Evolutionary conservation across 2,888 invertebrate genomes (phyloP).

Genomic region (Drosophila cracens): DNA sequence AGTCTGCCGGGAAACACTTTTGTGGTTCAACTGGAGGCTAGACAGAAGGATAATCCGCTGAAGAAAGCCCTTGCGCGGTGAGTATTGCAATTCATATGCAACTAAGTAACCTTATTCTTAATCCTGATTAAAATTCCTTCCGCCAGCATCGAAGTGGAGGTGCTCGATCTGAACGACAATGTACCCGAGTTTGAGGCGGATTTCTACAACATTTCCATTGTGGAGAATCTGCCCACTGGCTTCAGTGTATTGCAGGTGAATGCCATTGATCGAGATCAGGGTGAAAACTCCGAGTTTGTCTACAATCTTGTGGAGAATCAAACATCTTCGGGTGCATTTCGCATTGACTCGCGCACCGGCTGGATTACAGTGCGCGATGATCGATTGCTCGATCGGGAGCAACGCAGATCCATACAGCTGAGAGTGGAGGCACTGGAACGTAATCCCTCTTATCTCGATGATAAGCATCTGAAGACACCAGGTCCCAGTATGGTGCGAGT

Average conservation of each 20-base stretch:
- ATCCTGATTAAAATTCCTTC: not conserved
- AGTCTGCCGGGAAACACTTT: conserved; percentile 90
- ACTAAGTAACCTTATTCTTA: not conserved
- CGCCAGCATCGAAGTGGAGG: conserved; percentile 79
- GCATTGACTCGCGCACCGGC: conserved; percentile 91
- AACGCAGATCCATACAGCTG: conserved; percentile 89
- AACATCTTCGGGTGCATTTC: conserved; percentile 90
- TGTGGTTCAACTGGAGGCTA: conserved; percentile 91
- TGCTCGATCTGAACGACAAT: conserved; percentile 89
- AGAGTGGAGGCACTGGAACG: conserved; percentile 93
- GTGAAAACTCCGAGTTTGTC: conserved; percentile 93
- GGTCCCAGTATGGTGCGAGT: conserved; percentile 88
- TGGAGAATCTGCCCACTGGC: conserved; percentile 95
- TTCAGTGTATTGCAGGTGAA: conserved; percentile 87
- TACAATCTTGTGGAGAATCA: conserved; percentile 89
- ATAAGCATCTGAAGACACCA: conserved; percentile 74
- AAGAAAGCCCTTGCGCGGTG: conserved; percentile 89
- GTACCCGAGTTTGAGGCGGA: conserved; percentile 95
- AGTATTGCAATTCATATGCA: not conserved
- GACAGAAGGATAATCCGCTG: conserved; percentile 91
- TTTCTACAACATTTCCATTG: conserved; percentile 95
- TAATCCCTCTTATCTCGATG: conserved; percentile 86
- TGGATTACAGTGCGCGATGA: conserved; percentile 94
- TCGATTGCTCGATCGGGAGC: conserved; percentile 92
- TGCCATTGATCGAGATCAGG: conserved; percentile 93